phyloP scores from a whole-genome alignment of 2,888 invertebrate genomes.

The Papilio demoleus region DNA sequence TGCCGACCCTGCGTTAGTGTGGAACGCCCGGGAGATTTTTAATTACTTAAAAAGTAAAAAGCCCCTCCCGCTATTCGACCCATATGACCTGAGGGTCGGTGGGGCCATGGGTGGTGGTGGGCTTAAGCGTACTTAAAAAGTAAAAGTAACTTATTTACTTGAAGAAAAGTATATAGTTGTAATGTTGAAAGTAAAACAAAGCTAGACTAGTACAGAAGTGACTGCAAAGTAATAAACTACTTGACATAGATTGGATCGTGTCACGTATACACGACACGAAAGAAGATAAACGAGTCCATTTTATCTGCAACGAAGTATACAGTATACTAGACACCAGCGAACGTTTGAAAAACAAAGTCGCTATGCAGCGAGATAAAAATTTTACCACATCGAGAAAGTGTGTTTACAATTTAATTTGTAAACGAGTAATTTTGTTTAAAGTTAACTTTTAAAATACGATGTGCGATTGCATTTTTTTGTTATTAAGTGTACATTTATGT shows the following conservation, averaged over 20 bases:
- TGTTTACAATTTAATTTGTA: conserved; percentile 4
- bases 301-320: conserved; percentile 31
- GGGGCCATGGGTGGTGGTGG: too few relatives aligned
- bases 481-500: neutral
- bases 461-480: too few relatives aligned
- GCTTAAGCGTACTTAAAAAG: too few relatives aligned
- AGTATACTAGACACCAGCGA: conserved; percentile 26
- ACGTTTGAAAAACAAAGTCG: conserved; percentile 31
- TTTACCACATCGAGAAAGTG: neutral
- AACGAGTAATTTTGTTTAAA: neutral
- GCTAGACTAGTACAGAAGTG: neutral
- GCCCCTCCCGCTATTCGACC: too few relatives aligned
- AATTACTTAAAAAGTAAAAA: too few relatives aligned
- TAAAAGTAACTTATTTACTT: neutral
- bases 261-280: conserved; percentile 32
- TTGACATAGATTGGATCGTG: conserved; percentile 35
- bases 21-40: too few relatives aligned
- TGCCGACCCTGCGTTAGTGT: too few relatives aligned
- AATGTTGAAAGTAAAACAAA: neutral
- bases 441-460: too few relatives aligned
- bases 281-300: conserved; percentile 37
- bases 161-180: neutral
- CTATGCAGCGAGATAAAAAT: conserved; percentile 31
- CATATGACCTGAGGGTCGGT: too few relatives aligned
- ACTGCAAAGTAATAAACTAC: conserved; percentile 34